Evolutionary conservation across 2,797 vertebrate genomes (phyloP), one percentile per base, ranked within the genome.

Genomic region (Lates japonicus): DNA sequence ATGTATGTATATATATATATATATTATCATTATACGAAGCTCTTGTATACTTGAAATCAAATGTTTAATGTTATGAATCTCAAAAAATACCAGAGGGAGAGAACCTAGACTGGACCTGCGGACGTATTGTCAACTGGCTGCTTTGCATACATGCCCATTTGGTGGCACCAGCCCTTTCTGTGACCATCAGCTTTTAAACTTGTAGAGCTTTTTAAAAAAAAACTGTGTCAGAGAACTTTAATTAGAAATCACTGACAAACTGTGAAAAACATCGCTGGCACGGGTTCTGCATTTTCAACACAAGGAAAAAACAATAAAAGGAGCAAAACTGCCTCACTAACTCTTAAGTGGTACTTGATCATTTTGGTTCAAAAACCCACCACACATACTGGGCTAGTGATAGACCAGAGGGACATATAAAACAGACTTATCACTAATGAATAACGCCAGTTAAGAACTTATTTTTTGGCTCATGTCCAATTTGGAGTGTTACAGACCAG

Each of bases 361-460:
- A 49, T 54, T 60, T 71, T 42, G 14, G n/a, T 71, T 74, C 17
- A 77, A 48, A 75, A 46, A 57, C 17, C 29, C 22, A 65, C 44
- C 58, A 57, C 35, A 57, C 10, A 49, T 64, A n/a, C 61, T 54
- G 49, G 31, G 57, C 25, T 60, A 61, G 62, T 49, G 39, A 41
- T 19, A 67, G 41, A 72, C 49, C 51, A 54, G 49, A 64, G 67
- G 52, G 65, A 65, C 29, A 39, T 52, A 69, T 68, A 66, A 80
- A 84, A 67, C 58, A 67, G 66, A 3, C 69, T 65, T 39, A 82
- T 83, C 20, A 69, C 63, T 75, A 46, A 81, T 74, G 67, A 70
- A 71, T 84, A 75, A 70, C 59, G 44, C 49, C 57, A 78, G 68
- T 83, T 72, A 75, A 68, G 14, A 78, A 58, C 67, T 74, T 73